Conservation (phyloP, 2,797 vertebrate genomes). For the Bovichtus variegatus region DNA sequence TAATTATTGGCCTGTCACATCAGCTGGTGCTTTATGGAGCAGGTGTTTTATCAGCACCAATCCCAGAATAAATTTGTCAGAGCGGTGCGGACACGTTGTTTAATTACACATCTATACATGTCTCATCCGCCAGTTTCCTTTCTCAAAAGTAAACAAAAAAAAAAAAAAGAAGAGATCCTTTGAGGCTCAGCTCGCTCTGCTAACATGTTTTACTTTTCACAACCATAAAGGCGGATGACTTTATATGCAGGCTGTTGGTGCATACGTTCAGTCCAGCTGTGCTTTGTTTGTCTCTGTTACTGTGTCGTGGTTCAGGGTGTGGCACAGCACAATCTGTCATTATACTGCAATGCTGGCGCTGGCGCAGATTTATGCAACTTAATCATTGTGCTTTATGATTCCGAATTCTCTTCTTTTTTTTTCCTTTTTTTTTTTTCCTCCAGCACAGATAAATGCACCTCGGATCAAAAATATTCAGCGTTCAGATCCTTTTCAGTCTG, state of each 20-base stretch:
- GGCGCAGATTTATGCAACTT: slow-evolving; percentile 54
- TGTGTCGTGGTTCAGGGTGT: slow-evolving; percentile 63
- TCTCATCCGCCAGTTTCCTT: slow-evolving; percentile 64
- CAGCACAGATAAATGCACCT: slow-evolving; percentile 31
- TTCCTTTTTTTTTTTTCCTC: slow-evolving; percentile 66
- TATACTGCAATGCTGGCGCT: slow-evolving; percentile 38
- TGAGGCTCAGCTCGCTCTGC: slow-evolving; percentile 46
- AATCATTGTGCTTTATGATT: slow-evolving; percentile 59
- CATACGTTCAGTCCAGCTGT: slow-evolving; percentile 74
- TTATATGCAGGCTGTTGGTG: slow-evolving; percentile 36
- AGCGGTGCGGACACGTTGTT: slow-evolving; percentile 69
- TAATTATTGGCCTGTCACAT: slow-evolving; percentile 80
- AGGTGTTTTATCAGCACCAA: slow-evolving; percentile 79
- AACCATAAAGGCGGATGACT: slow-evolving; percentile 35
- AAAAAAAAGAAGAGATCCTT: slow-evolving; percentile 52
- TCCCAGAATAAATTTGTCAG: slow-evolving; percentile 77
- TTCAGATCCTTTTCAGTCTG: slow-evolving; percentile 37
- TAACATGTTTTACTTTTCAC: slow-evolving; percentile 66
- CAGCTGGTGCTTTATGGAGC: slow-evolving; percentile 75
- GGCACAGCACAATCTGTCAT: slow-evolving; percentile 65
- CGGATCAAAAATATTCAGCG: slow-evolving; percentile 40
- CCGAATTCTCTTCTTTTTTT: slow-evolving; percentile 65
- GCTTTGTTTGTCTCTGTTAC: slow-evolving; percentile 74
- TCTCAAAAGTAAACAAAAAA: slow-evolving; percentile 71
- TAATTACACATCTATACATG: slow-evolving; percentile 76